Conservation (phyloP, 2,797 vertebrate genomes). For the Gymnoscopelus braueri region DNA sequence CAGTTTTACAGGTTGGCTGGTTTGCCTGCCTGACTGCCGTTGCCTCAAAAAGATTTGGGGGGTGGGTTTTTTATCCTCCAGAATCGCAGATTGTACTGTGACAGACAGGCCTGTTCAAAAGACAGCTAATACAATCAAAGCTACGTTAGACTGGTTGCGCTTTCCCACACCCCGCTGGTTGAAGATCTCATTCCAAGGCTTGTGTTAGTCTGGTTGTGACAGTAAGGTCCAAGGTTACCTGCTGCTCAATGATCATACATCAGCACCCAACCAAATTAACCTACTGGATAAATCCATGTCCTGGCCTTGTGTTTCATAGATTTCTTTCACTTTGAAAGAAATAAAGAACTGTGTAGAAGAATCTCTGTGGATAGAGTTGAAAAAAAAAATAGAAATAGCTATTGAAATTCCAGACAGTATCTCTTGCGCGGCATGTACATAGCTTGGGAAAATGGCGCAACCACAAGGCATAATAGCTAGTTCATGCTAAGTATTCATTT, state of each 20-base stretch:
- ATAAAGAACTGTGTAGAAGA: slow-evolving; percentile 8
- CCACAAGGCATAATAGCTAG: slow-evolving; percentile 3
- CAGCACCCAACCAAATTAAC: slow-evolving; percentile 30
- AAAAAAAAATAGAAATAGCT: slow-evolving; percentile 25
- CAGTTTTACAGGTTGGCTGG: slow-evolving; percentile 66
- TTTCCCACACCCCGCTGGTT: slow-evolving; percentile 30
- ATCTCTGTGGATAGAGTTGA: slow-evolving; percentile 1
- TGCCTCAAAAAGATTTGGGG: slow-evolving; percentile 43
- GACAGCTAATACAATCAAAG: slow-evolving; percentile 62
- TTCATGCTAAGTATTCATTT: slow-evolving; percentile 34
- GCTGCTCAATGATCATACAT: slow-evolving; percentile 25
- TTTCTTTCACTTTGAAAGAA: slow-evolving; percentile 21
- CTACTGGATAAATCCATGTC: not conserved
- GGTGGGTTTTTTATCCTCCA: slow-evolving; percentile 21
- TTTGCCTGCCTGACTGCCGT: slow-evolving; percentile 46
- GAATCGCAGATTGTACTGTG: slow-evolving; percentile 46
- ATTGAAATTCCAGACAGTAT: slow-evolving; percentile 27
- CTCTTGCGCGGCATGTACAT: slow-evolving; percentile 25
- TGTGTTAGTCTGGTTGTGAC: slow-evolving; percentile 23
- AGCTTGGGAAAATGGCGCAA: slow-evolving; percentile 40
- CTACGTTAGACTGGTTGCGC: slow-evolving; percentile 47
- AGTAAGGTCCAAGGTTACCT: slow-evolving; percentile 25
- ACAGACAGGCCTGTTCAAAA: slow-evolving; percentile 49
- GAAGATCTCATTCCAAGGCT: slow-evolving; percentile 22
- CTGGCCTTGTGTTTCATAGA: not conserved